Evolutionary conservation across 1,140 invertebrate genomes (phyloP), one percentile per base, ranked within the genome.

Genomic region (Patella vulgata): DNA sequence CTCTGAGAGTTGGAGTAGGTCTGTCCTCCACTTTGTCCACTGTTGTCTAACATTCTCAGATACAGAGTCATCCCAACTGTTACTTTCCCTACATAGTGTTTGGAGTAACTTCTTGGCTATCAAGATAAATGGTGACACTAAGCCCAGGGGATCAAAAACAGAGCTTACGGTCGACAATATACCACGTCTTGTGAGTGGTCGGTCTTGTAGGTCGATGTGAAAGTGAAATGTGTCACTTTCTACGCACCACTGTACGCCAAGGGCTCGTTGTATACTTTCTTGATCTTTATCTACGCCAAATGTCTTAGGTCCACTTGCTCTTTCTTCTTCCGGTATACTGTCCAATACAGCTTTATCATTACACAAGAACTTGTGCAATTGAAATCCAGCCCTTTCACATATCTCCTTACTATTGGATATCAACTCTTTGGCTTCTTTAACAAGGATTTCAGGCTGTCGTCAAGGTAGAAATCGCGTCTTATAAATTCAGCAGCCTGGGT

Each of bases 61-160:
- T 27, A 74, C 19, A 9, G 42, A 33, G 12, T 66, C 59, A 33
- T 71, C 72, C 70, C 70, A 72, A 33, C 28, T 60, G 17, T 31
- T 30, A 5, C 19, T 43, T 6, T 27, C 27, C 14, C 84, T 17
- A 17, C 42, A 61, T 19, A 70, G n/a, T 25, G 71, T 56, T 39
- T 59, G 33, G 5, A 75, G 48, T 6, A 75, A 17, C 14, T 58
- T 42, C 25, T 68, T 71, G 0, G 64, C 59, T 23, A 46, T 42
- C 3, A 73, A 51, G 11, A 63, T 57, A 3, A 70, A n/a, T 1
- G 71, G 68, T 21, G 70, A 57, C 0, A 73, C 36, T 31, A 72
- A 68, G 23, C 70, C 73, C 11, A 73, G 17, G 1, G 73, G 73
- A 40, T 75, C 70, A 62, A 51, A 75, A 21, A 71, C 40, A 21